phyloP scores from a whole-genome alignment of 2,888 invertebrate genomes.

The Hypsopygia costalis region DNA sequence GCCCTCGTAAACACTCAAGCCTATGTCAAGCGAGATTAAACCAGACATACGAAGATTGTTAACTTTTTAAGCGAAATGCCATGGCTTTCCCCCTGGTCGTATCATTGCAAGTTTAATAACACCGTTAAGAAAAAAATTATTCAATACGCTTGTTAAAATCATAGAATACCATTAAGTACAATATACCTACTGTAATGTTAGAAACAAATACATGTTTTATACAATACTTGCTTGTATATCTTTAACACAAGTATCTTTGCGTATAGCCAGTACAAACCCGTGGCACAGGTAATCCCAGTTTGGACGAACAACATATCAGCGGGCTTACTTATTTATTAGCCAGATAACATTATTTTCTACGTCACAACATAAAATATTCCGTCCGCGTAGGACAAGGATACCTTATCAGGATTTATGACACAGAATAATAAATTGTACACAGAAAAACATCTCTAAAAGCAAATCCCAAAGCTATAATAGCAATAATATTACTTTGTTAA shows the following conservation, averaged over 20 bases:
- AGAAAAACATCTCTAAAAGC: conserved; percentile 2
- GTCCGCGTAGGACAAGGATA: background rate
- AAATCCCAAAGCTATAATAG: background rate
- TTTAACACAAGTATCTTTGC: too few species aligned
- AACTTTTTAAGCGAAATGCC: background rate
- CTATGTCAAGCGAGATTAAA: conserved; percentile 50
- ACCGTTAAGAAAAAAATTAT: too few species aligned
- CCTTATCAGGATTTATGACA: background rate
- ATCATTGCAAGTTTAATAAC: too few species aligned
- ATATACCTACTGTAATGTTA: too few species aligned
- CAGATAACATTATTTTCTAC: background rate
- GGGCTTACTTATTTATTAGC: background rate
- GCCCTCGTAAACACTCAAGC: conserved; percentile 48
- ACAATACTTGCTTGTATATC: too few species aligned
- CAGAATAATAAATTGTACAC: conserved; percentile 3
- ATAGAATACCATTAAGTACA: too few species aligned
- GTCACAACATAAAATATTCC: background rate
- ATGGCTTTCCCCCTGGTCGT: too few species aligned
- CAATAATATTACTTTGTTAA: background rate
- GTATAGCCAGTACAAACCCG: too few species aligned
- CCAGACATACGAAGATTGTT: conserved; percentile 26
- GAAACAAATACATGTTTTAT: too few species aligned
- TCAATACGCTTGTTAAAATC: too few species aligned
- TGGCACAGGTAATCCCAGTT: background rate
- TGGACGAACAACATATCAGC: background rate